Percentiles rank a stretch among this genome's conserved stretches.
Evolutionary conservation across 2,113 vertebrate species (phyloP).

Genomic region (Myrmecobius fasciatus): DNA sequence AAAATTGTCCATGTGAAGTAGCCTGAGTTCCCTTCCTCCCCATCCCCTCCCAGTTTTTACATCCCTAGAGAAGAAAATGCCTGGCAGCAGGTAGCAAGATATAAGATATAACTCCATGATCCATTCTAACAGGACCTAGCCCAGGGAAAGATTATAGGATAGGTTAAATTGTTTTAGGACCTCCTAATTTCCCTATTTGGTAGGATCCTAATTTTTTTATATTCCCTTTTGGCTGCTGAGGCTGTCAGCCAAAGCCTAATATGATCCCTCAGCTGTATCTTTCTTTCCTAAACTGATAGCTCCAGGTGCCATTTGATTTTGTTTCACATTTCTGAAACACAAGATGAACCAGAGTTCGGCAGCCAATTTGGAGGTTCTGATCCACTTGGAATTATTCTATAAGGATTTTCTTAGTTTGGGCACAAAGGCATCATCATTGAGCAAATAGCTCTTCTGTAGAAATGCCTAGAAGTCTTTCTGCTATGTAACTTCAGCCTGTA

Average conservation of each 20-base stretch:
- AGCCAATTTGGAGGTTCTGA: not conserved
- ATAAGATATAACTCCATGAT: not conserved
- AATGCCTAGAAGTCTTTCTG: not conserved
- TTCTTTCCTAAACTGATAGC: not conserved
- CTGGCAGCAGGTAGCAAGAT: not conserved
- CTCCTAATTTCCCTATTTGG: not conserved
- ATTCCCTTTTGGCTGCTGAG: not conserved
- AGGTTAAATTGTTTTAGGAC: not conserved
- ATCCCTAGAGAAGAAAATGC: not conserved
- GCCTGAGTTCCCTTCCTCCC: not conserved
- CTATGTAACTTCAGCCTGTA: not conserved
- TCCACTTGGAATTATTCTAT: not conserved
- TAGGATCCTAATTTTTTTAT: not conserved
- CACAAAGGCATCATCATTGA: not conserved
- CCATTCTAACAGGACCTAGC: not conserved
- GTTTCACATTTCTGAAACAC: not conserved
- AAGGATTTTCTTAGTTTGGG: not conserved
- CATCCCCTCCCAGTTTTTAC: not conserved
- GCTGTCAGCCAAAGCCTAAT: not conserved
- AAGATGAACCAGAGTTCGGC: not conserved
- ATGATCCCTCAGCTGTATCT: not conserved
- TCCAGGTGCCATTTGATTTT: not conserved
- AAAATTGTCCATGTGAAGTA: not conserved
- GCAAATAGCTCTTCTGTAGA: not conserved
- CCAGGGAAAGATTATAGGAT: not conserved